phyloP scores from a whole-genome alignment of 2,113 vertebrate species.

The Raja brachyura region DNA sequence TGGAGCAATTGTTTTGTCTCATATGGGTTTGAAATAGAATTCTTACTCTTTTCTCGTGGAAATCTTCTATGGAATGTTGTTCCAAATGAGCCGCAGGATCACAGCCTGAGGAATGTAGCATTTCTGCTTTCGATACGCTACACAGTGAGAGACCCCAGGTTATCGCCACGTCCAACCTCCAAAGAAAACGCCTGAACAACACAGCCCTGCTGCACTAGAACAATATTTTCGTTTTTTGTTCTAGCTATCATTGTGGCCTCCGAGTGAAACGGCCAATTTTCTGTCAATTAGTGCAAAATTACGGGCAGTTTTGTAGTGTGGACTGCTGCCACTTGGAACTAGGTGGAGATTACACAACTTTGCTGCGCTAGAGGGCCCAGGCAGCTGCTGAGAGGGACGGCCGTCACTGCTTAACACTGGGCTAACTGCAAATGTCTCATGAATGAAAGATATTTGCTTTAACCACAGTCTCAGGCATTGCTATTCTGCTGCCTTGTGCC shows the following conservation, averaged over 20 bases:
- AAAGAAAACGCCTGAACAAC: background rate
- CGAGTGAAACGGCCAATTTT: background rate
- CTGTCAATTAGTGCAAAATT: slow-evolving; percentile 10
- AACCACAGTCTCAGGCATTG: background rate
- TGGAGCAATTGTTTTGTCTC: background rate
- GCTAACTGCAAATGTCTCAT: background rate
- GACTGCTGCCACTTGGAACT: slow-evolving; percentile 17
- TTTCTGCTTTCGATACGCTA: background rate
- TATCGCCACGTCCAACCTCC: background rate
- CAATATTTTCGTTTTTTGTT: background rate
- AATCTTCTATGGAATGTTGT: background rate
- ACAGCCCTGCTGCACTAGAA: background rate
- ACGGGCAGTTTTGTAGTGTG: background rate
- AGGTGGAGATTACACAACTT: background rate
- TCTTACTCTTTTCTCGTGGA: background rate
- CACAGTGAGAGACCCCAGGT: background rate
- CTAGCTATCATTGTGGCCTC: background rate
- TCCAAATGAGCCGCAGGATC: background rate
- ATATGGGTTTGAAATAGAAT: background rate
- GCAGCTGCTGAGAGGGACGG: background rate
- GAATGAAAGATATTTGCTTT: background rate
- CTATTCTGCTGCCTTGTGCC: background rate
- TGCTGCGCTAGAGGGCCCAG: background rate
- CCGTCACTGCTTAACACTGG: background rate
- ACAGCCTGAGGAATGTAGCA: background rate